Percentiles rank a stretch among this genome's conserved stretches.
Evolutionary conservation across 2,888 invertebrate genomes (phyloP).

Genomic region (Subacronicta megacephala): DNA sequence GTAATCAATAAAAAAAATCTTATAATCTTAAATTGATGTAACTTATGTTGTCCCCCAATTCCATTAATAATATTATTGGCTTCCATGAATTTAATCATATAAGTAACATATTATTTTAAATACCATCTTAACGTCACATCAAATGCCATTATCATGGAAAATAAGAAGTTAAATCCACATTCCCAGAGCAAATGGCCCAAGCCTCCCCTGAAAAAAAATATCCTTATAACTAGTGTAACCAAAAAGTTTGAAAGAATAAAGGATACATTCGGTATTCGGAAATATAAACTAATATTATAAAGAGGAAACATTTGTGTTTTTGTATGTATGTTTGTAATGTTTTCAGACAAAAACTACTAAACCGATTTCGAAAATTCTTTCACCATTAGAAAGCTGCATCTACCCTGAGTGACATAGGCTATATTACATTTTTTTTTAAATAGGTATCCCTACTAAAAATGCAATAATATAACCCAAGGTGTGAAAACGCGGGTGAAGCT

Average conservation of each 20-base stretch:
- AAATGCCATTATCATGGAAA: constrained; percentile 53
- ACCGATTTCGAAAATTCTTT: too few species aligned
- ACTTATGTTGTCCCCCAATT: not conserved
- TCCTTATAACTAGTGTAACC: constrained; percentile 37
- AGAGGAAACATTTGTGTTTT: too few species aligned
- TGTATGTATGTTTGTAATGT: too few species aligned
- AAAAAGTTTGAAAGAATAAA: not conserved
- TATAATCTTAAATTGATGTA: constrained; percentile 8
- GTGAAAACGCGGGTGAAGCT: too few species aligned
- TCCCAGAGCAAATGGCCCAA: constrained; percentile 47
- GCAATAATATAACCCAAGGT: too few species aligned
- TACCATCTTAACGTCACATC: constrained; percentile 45
- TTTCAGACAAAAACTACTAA: too few species aligned
- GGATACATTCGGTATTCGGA: constrained; percentile 3
- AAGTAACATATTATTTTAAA: constrained; percentile 53
- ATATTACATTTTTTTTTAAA: too few species aligned
- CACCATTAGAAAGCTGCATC: too few species aligned
- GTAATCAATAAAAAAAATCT: too few species aligned
- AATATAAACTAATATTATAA: too few species aligned
- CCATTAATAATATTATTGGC: constrained; percentile 17
- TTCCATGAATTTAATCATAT: constrained; percentile 41
- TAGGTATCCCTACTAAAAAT: too few species aligned
- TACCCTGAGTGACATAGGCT: too few species aligned
- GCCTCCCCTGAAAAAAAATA: constrained; percentile 57
- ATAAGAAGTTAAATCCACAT: constrained; percentile 52